Evolutionary conservation across 2,797 vertebrate genomes (phyloP), one percentile per base, ranked within the genome.

Genomic region (Antennarius maculatus): DNA sequence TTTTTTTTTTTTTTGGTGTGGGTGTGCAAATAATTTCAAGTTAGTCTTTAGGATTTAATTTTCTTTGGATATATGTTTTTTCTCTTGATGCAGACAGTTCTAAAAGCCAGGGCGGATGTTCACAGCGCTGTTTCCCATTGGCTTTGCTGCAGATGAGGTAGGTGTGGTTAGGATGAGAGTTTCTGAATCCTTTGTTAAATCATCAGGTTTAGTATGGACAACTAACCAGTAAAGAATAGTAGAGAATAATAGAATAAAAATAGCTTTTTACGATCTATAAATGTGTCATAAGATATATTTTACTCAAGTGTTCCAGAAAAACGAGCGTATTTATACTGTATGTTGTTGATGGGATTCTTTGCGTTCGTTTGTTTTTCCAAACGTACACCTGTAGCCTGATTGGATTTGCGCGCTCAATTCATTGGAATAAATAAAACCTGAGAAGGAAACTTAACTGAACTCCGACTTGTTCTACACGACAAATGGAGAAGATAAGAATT

Each of bases 151-250:
- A 72, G 60, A 52, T n/a, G 16, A 12, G 77, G 83, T 87, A 87
- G 91, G 91, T 86, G 92, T 91, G 91, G 90, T 88, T 81, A 80
- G 75, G 61, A 76, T 50, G 61, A 76, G n/a, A n/a, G 70, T 54
- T 49, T 62, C 73, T 39, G 76, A 60, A 23, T 79, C 77, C 67
- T 51, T 78, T 77, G 74, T 62, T 61, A 57, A 74, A 82, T 61
- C 64, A 9, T 70, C 59, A 81, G 79, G 27, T 81, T 71, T 64
- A 64, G 49, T 74, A 58, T 69, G 57, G 50, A 76, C 68, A 27
- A 77, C 43, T 54, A 60, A 51, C 67, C 67, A 54, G 45, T 29
- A 5, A 59, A 61, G 60, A 57, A 61, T 23, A 23, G 23, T 11
- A 5, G 6, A 23, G 23, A 23, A 23, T 23, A 2, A 23, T 23